A percentile compares a stretch with the other conserved stretches of the same genome.
Conservation (phyloP, 2,888 invertebrate genomes). For the Folsomia manolachei region DNA sequence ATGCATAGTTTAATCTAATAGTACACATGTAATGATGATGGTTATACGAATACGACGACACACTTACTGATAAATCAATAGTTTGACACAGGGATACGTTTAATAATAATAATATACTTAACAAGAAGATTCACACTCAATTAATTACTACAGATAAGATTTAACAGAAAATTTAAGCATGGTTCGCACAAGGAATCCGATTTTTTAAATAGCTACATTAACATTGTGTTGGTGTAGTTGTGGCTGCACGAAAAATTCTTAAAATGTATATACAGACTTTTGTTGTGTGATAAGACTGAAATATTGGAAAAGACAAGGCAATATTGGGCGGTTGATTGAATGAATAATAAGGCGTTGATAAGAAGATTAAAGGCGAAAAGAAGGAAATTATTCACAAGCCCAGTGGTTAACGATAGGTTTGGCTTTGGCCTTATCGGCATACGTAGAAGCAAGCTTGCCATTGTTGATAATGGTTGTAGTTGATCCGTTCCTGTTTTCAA, state of each 20-base stretch:
- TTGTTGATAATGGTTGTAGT: constrained; percentile 6
- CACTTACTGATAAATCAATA: neutral
- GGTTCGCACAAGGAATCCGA: too few species aligned
- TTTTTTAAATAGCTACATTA: too few species aligned
- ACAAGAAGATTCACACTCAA: neutral
- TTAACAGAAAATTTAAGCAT: too few species aligned
- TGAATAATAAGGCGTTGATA: neutral
- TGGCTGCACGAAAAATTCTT: neutral
- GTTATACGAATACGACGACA: neutral
- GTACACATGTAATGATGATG: too few species aligned
- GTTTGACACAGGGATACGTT: neutral
- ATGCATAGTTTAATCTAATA: too few species aligned
- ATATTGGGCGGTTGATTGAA: too few species aligned
- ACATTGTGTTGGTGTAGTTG: neutral
- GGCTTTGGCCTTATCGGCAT: constrained; percentile 18
- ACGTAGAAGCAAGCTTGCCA: constrained; percentile 6
- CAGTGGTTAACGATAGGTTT: constrained; percentile 8
- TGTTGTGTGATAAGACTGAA: too few species aligned
- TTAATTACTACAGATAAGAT: too few species aligned
- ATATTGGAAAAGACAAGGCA: too few species aligned
- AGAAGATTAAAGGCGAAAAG: neutral
- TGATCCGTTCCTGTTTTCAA: neutral
- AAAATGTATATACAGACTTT: neutral
- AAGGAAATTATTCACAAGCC: neutral
- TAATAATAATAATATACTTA: neutral